phyloP scores from a whole-genome alignment of 2,888 invertebrate genomes.

The Hydraecia micacea region DNA sequence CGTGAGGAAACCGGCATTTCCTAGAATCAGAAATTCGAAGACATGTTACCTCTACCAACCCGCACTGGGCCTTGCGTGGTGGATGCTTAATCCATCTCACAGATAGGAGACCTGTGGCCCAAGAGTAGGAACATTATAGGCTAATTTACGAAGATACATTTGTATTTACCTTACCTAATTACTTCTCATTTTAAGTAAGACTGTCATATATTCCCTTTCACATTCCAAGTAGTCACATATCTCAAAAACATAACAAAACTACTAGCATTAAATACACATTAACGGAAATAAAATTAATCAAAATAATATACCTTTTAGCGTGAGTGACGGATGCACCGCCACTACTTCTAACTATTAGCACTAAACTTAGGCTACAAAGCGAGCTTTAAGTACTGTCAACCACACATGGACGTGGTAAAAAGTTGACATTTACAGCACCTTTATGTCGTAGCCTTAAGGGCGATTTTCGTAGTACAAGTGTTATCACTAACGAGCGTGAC shows the following conservation, averaged over 20 bases:
- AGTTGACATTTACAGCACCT: background rate
- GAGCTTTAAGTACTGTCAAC: background rate
- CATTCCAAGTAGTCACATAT: slow-evolving; percentile 5
- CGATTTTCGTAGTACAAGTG: background rate
- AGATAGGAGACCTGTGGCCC: no score
- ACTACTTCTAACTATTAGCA: slow-evolving; percentile 7
- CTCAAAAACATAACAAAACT: slow-evolving; percentile 20
- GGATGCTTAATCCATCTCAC: no score
- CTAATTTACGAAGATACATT: background rate
- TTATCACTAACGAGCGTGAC: background rate
- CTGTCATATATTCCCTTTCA: slow-evolving; percentile 5
- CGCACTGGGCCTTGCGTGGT: no score
- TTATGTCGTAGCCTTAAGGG: background rate
- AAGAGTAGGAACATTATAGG: background rate
- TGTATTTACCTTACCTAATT: background rate
- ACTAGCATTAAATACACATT: background rate
- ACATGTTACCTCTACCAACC: no score
- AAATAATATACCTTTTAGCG: slow-evolving; percentile 20
- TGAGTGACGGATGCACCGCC: background rate
- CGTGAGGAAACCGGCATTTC: background rate
- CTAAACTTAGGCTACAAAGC: slow-evolving; percentile 7
- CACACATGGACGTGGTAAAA: background rate
- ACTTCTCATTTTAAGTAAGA: slow-evolving; percentile 10
- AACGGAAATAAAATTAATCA: slow-evolving; percentile 23
- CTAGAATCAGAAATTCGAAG: no score